Evolutionary conservation across 30 jellyfish, hydroid and myxozoan genomes (phyloP), one percentile per base, ranked within the genome.

Genomic region (Calvadosia cruxmelitensis): DNA sequence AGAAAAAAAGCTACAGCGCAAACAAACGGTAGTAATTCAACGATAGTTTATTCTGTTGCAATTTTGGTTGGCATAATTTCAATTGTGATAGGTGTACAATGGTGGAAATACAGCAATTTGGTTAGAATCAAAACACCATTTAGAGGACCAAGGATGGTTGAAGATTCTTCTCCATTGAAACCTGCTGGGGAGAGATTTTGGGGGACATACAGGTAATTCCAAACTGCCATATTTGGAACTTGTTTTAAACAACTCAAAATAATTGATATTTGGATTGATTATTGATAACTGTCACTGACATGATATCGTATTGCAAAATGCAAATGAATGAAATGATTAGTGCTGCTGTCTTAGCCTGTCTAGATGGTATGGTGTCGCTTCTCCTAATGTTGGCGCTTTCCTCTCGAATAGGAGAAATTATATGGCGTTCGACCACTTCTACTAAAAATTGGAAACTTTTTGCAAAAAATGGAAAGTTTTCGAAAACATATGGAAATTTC

Each of bases 161-260:
- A 42, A 24, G 51, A 61, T 29, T 52, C 61, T 2, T 49, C 51
- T 1, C 66, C 66, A 12, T 16, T 71, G 0, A n/a, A 52, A 10
- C 86, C 69, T 28, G 89, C 30, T 2, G 49, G 66, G 26, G 67
- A 69, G 42, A 65, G 78, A 57, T 71, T 87, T 33, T 87, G 97
- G 97, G 97, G 97, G 3, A 70, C 93, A 26, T 87, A 87, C 94
- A 87, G 97, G 97, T 87, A 52, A 69, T 31, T n/a, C 3, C 28
- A 53, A 13, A 13, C n/a, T n/a, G n/a, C n/a, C n/a, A n/a, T n/a
- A n/a, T n/a, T n/a, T n/a, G n/a, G 16, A 48, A 48, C n/a, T n/a
- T 48, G n/a, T 48, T 7, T n/a, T 12, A n/a, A 48, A 48, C 16
- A 48, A n/a, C 12, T 48, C n/a, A 48, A 48, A 7, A 48, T 48